Conservation (phyloP, 2,888 invertebrate species). For the Notocelia uddmanniana region DNA sequence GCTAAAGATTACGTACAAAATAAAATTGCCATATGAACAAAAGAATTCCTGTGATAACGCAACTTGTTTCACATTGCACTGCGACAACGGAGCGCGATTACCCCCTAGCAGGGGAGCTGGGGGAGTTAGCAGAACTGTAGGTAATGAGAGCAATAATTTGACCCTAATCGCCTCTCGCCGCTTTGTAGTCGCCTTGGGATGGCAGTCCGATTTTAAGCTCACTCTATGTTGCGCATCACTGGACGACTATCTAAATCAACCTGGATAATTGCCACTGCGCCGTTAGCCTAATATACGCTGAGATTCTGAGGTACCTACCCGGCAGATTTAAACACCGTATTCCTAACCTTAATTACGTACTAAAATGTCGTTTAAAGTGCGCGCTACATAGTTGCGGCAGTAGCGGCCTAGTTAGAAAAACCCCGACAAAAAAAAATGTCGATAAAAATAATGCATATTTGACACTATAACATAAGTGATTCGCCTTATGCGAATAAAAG, state of each 20-base stretch:
- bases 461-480: too few species aligned
- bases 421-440: too few species aligned
- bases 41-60: constrained; percentile 58
- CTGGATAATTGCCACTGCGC: constrained; percentile 71
- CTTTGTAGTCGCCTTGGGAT: constrained; percentile 82
- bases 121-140: constrained; percentile 64
- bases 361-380: background rate
- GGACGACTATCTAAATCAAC: constrained; percentile 78
- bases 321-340: constrained; percentile 1
- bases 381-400: too few species aligned
- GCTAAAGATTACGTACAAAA: background rate
- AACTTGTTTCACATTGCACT: constrained; percentile 61
- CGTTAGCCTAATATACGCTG: constrained; percentile 64
- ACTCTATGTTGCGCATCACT: constrained; percentile 79
- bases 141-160: constrained; percentile 84
- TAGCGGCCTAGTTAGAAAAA: background rate
- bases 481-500: too few species aligned
- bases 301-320: background rate
- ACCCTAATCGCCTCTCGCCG: constrained; percentile 80
- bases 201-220: constrained; percentile 77
- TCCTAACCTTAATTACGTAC: background rate
- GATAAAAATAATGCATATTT: too few species aligned
- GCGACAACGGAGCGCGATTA: constrained; percentile 70
- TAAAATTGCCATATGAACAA: constrained; percentile 1
- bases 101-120: constrained; percentile 65